Conservation (phyloP, 64 coral and sea anemone genomes). For the Porites lutea region DNA sequence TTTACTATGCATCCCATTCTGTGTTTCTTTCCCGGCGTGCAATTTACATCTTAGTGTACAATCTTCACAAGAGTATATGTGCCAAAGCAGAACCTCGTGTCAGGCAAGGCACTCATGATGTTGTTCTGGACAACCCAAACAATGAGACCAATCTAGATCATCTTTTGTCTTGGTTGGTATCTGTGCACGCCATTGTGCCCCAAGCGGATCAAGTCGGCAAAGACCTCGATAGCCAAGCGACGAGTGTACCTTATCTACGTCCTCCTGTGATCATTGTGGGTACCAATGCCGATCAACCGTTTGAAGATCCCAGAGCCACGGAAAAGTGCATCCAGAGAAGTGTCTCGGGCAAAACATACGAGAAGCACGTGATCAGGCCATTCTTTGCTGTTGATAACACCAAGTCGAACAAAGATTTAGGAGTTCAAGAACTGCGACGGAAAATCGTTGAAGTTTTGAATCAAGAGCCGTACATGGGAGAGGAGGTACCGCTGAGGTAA, state of each 20-base stretch:
- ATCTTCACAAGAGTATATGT: conserved; percentile 28
- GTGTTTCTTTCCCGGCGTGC: conserved; percentile 26
- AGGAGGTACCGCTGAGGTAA: conserved; percentile 3
- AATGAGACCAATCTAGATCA: conserved; percentile 55
- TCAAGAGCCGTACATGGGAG: conserved; percentile 24
- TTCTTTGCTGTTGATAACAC: conserved; percentile 55
- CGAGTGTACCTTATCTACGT: not conserved
- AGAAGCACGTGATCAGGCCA: conserved; percentile 12
- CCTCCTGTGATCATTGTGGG: conserved; percentile 58
- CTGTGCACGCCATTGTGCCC: conserved; percentile 27
- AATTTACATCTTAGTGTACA: conserved; percentile 50
- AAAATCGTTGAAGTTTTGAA: conserved; percentile 15
- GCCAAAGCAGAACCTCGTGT: conserved; percentile 29
- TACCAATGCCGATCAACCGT: conserved; percentile 26
- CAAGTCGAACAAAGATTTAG: not conserved
- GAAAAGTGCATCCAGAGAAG: not conserved
- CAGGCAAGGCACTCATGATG: not conserved
- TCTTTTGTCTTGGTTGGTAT: conserved; percentile 47
- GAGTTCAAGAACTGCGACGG: not conserved
- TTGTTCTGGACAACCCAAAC: not conserved
- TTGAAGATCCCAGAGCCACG: not conserved
- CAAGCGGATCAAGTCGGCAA: not conserved
- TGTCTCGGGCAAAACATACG: not conserved
- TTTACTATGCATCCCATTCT: conserved; percentile 48
- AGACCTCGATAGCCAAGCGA: not conserved